These are phyloP conservation scores for Ormyrus rosae DNA, from an alignment of 2,888 invertebrate species.

Conservation along the genomic window DNA sequence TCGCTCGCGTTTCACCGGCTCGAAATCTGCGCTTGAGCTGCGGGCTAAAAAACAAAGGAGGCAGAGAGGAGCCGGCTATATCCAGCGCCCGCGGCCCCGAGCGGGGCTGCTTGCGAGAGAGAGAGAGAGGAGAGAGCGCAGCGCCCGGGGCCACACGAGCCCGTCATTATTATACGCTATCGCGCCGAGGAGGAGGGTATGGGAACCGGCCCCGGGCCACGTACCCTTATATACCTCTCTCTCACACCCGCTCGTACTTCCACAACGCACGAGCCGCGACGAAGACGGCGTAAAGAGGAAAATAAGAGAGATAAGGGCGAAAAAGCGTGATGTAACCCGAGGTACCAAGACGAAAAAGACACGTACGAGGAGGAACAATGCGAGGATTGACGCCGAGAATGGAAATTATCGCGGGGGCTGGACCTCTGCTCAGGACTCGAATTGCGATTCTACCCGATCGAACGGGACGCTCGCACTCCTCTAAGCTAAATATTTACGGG, in stretches of 20 bases:
- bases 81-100: conserved; percentile 19
- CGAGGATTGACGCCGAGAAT: no score
- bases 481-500: no score
- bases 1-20: conserved; percentile 29
- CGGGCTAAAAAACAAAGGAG: conserved; percentile 22
- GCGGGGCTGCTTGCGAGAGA: conserved; percentile 14
- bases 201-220: conserved; percentile 54
- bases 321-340: conserved; percentile 45
- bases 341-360: not conserved
- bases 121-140: conserved; percentile 14
- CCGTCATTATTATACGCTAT: conserved; percentile 61
- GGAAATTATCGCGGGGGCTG: no score
- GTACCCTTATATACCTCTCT: conserved; percentile 46
- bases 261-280: conserved; percentile 38
- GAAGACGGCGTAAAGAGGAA: conserved; percentile 34
- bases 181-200: conserved; percentile 62
- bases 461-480: no score
- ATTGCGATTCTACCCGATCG: no score
- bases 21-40: conserved; percentile 59
- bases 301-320: conserved; percentile 45
- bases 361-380: not conserved
- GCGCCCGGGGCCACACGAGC: conserved; percentile 52
- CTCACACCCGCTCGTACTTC: conserved; percentile 28
- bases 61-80: not conserved
- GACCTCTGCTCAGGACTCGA: no score